Evolutionary conservation across 2,797 vertebrate genomes (phyloP), one percentile per base, ranked within the genome.

Genomic region (Craterocephalus amniculus): DNA sequence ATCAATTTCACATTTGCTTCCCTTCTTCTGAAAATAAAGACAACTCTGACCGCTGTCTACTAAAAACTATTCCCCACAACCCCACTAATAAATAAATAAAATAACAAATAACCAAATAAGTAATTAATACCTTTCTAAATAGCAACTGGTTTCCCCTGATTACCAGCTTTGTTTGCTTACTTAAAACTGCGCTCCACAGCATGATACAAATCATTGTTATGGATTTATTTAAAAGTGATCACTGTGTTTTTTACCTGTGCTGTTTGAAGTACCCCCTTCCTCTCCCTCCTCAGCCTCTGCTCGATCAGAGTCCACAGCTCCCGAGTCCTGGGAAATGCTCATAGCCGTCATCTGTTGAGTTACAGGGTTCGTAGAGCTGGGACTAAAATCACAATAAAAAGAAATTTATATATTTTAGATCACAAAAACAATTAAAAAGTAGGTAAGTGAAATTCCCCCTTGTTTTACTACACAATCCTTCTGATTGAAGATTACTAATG

Each of bases 271-370:
- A 34, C 90, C 87, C 62, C 93, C 94, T 14, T 94, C 95, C 40
- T 95, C 94, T 22, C 88, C 94, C 64, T 94, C 95, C 7, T 95
- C 95, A n/a, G 74, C 88, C 63, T 94, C 93, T 0, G 91, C 91
- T 84, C 89, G 88, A 72, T 96, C 95, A 3, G 94, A 92, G 78
- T 96, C 95, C 0, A 88, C 89, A 67, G 92, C 87, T 66, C 71
- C 90, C 4, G 94, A 90, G 38, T 97, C 95, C 86, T 95, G 95
- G 71, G 95, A 96, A 89, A 97, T 96, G 93, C 95, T 97, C 96
- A 96, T 97, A 24, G 95, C 94, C 0, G 96, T 96, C 96, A 97
- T 96, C 91, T 96, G 96, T 88, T 96, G 95, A 74, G 96, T 96
- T 87, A 97, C 96, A 51, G 96, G 96, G 83, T 94, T 95, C 78